These are phyloP conservation scores for Xestobium rufovillosum DNA, from an alignment of 2,888 invertebrate species.

Conservation along the genomic window DNA sequence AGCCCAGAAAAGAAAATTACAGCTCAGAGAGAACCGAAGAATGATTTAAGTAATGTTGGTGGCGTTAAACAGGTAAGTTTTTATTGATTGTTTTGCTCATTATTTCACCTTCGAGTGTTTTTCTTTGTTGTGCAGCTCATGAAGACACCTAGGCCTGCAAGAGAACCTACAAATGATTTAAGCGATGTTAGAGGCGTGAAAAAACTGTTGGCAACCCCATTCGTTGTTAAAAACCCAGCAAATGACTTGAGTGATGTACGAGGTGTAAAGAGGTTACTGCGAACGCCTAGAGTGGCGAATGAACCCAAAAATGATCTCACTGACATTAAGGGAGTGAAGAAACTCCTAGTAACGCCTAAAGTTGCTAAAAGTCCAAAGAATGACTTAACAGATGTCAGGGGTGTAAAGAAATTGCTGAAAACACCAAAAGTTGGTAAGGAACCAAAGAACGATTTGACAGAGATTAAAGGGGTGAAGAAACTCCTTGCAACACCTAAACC, in stretches of 20 bases:
- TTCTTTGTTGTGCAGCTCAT: too few relatives aligned
- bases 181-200: conserved; percentile 17
- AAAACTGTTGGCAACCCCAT: conserved; percentile 20
- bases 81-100: too few relatives aligned
- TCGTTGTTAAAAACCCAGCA: conserved; percentile 27
- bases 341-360: conserved; percentile 20
- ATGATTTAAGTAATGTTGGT: conserved; percentile 37
- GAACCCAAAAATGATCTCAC: conserved; percentile 31
- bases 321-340: conserved; percentile 20
- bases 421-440: conserved; percentile 13
- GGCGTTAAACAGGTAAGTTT: conserved; percentile 34
- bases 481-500: conserved; percentile 9
- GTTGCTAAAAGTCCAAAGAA: conserved; percentile 25
- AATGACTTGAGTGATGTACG: conserved; percentile 38
- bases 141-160: conserved; percentile 24
- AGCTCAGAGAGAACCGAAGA: conserved; percentile 19
- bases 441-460: conserved; percentile 11
- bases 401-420: conserved; percentile 15
- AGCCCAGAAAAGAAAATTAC: conserved; percentile 6
- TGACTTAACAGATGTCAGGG: conserved; percentile 22
- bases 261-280: conserved; percentile 12
- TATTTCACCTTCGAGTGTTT: too few relatives aligned
- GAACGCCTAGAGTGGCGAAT: conserved; percentile 24
- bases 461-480: conserved; percentile 7
- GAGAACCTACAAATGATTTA: conserved; percentile 20